A percentile compares a stretch with the other conserved stretches of the same genome.
Evolutionary conservation across 2,888 invertebrate genomes (phyloP).

Genomic region (Carabus problematicus): DNA sequence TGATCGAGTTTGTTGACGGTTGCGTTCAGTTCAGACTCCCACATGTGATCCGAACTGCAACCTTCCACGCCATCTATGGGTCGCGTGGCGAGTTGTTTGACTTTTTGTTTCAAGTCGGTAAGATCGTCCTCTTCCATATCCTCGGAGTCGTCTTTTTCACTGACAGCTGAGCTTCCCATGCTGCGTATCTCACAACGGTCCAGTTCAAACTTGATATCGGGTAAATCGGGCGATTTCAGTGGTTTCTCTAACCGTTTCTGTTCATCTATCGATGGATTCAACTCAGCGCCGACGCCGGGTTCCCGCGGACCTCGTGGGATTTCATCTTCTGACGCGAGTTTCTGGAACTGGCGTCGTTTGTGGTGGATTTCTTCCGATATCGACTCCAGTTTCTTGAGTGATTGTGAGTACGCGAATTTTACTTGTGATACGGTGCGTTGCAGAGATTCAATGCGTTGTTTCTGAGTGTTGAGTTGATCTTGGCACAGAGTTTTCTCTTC

Average conservation of each 20-base stretch:
- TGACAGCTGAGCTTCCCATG: conserved; percentile 62
- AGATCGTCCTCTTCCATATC: conserved; percentile 62
- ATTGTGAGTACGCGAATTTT: conserved; percentile 82
- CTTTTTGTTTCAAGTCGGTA: conserved; percentile 72
- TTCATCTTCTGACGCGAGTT: conserved; percentile 54
- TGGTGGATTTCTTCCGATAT: conserved; percentile 92
- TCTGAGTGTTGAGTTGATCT: conserved; percentile 84
- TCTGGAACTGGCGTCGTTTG: conserved; percentile 64
- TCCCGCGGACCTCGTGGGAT: conserved; percentile 65
- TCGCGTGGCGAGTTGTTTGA: conserved; percentile 75
- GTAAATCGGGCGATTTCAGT: conserved; percentile 50
- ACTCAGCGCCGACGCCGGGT: conserved; percentile 71
- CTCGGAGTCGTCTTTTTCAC: conserved; percentile 60
- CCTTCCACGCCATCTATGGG: conserved; percentile 75
- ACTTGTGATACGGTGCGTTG: conserved; percentile 80
- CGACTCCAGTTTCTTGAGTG: conserved; percentile 83
- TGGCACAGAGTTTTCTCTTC: conserved; percentile 89
- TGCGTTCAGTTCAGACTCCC: conserved; percentile 79
- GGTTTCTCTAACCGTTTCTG: conserved; percentile 33
- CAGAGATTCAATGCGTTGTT: conserved; percentile 80
- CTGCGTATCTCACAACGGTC: conserved; percentile 64
- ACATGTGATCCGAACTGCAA: conserved; percentile 70
- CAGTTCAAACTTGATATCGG: conserved; percentile 64
- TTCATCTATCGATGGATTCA: conserved; percentile 56
- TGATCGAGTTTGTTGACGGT: conserved; percentile 81